phyloP scores from a whole-genome alignment of 2,797 vertebrate species.

The Aythya fuligula region DNA sequence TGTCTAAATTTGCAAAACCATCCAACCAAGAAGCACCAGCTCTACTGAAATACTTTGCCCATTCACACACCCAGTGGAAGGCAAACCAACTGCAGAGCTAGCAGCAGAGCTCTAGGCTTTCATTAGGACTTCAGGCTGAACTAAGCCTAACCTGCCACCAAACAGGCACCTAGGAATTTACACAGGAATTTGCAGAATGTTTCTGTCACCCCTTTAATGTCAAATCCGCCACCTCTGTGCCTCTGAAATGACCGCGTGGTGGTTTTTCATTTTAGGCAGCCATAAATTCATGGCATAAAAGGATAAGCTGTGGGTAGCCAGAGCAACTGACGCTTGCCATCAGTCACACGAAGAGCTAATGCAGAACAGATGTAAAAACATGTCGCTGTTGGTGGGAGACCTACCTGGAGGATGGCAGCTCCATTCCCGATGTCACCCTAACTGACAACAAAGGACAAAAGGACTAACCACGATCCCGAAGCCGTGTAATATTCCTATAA shows the following conservation, averaged over 20 bases:
- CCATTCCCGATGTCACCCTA: background rate
- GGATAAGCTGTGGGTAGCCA: background rate
- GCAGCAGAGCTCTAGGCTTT: slow-evolving; percentile 8
- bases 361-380: background rate
- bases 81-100: background rate
- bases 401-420: background rate
- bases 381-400: background rate
- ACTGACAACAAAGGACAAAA: background rate
- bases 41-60: background rate
- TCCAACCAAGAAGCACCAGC: background rate
- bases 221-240: background rate
- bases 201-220: background rate
- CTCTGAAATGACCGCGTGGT: background rate
- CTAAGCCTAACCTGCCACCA: background rate
- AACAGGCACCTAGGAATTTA: background rate
- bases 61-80: background rate
- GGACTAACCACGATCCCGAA: background rate
- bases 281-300: background rate
- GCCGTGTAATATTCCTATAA: background rate
- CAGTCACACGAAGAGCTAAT: background rate
- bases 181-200: background rate
- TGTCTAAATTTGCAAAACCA: background rate
- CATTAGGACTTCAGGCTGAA: background rate
- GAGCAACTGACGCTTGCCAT: background rate
- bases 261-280: background rate